Conservation (phyloP, 2,797 vertebrate genomes). For the Onychomys arenicola region DNA sequence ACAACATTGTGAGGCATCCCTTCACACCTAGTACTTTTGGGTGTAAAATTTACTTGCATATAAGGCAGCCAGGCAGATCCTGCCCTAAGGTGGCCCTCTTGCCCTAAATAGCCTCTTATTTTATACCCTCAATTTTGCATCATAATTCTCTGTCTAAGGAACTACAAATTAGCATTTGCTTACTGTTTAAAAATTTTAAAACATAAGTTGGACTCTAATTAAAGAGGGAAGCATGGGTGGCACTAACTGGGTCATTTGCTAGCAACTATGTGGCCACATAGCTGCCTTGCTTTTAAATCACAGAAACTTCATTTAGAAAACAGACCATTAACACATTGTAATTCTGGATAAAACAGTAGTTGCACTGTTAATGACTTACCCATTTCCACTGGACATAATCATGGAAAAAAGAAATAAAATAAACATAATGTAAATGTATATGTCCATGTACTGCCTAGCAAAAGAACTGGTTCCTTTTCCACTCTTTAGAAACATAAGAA, state of each 20-base stretch:
- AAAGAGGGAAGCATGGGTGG: slow-evolving; percentile 69
- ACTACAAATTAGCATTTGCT: slow-evolving; percentile 66
- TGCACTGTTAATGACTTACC: slow-evolving; percentile 75
- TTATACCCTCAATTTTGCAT: slow-evolving; percentile 49
- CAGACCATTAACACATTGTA: slow-evolving; percentile 61
- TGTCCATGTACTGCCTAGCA: slow-evolving; percentile 71
- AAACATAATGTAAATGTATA: slow-evolving; percentile 76
- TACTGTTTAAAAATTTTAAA: slow-evolving; percentile 49
- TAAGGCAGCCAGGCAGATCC: slow-evolving; percentile 21
- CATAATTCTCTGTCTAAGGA: slow-evolving; percentile 39
- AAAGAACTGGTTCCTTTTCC: slow-evolving; percentile 73
- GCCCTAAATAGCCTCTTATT: slow-evolving; percentile 26
- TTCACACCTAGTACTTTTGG: neutral
- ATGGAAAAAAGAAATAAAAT: slow-evolving; percentile 83
- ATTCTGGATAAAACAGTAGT: slow-evolving; percentile 70
- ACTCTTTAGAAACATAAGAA: slow-evolving; percentile 78
- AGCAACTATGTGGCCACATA: slow-evolving; percentile 63
- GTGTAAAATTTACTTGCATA: slow-evolving; percentile 40
- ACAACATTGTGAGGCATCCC: neutral
- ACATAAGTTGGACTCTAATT: slow-evolving; percentile 58
- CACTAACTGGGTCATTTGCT: slow-evolving; percentile 59
- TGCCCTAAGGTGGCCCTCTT: neutral
- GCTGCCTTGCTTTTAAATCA: slow-evolving; percentile 68
- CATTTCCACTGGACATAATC: slow-evolving; percentile 74
- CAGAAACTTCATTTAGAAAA: slow-evolving; percentile 73